Evolutionary conservation across 2,797 vertebrate species (phyloP), one percentile per base, ranked within the genome.

Genomic region (Anolis apletophallus): DNA sequence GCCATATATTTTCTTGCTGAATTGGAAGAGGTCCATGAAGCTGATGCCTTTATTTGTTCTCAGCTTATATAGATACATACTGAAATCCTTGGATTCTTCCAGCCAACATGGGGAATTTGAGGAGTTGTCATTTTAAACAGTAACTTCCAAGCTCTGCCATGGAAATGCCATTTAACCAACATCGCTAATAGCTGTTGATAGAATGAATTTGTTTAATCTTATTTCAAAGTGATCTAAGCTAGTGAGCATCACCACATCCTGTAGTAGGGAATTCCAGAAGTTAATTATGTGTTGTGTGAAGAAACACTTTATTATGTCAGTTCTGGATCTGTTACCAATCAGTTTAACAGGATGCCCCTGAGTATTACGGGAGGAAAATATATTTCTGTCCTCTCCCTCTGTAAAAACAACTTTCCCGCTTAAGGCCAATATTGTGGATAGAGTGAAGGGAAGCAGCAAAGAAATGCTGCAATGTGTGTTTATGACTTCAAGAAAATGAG

Each of bases 191-290:
- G 29, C 55, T 80, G 36, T 72, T 71, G 55, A 79, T 59, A 59
- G 59, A 26, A 59, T 73, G 36, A 17, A 52, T 80, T 85, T 79
- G 34, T 72, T 72, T 80, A 85, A 78, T 81, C 29, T 50, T 69
- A 11, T 68, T 67, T 81, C 52, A 54, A 82, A 82, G n/a, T 67
- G 46, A 71, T 54, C 29, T 71, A 71, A 82, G 21, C n/a, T 55
- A 34, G n/a, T 71, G 32, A 50, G n/a, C n/a, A 71, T 34, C 21
- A n/a, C 54, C 16, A 40, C 81, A 83, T 73, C 36, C 54, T 74
- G 69, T 12, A 26, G 34, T 59, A 73, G 10, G 40, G 69, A 83
- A 83, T 83, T 83, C 52, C 26, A 73, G 23, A 83, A 81, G 46
- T 54, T 81, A 55, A 73, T n/a, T 73, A 74, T 6, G 14, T 73